Evolutionary conservation across 2,797 vertebrate species (phyloP).

Genomic region (Borostomias antarcticus): DNA sequence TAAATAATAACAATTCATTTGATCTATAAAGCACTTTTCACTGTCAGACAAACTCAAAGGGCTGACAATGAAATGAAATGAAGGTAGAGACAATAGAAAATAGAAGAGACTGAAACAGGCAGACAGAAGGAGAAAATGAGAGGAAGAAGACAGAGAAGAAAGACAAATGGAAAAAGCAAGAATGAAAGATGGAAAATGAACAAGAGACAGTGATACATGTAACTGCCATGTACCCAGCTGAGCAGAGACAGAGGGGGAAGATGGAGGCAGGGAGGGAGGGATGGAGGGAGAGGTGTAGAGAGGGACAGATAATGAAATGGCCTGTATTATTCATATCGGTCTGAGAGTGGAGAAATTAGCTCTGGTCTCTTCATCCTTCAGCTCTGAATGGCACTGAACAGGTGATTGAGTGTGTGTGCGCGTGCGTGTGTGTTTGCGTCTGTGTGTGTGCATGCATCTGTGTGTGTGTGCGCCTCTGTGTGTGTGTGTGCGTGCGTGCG

Average conservation of each 20-base stretch:
- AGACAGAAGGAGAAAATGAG: not conserved
- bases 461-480: too few relatives aligned
- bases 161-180: not conserved
- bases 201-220: not conserved
- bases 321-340: slow-evolving; percentile 66
- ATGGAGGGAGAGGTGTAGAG: slow-evolving; percentile 9
- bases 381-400: too few relatives aligned
- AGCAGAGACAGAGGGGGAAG: not conserved
- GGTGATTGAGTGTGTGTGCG: too few relatives aligned
- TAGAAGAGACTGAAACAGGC: slow-evolving; percentile 38
- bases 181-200: not conserved
- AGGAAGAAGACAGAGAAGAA: slow-evolving; percentile 1
- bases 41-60: too few relatives aligned
- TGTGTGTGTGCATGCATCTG: too few relatives aligned
- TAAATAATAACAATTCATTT: too few relatives aligned
- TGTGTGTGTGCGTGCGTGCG: not conserved
- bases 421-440: too few relatives aligned
- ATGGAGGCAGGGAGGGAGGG: slow-evolving; percentile 37
- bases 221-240: not conserved
- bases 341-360: slow-evolving; percentile 63
- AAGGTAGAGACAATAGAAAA: too few relatives aligned
- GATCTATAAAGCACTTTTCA: too few relatives aligned
- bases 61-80: too few relatives aligned
- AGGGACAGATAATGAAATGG: slow-evolving; percentile 43
- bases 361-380: slow-evolving; percentile 52